Evolutionary conservation across 2,113 vertebrate species (phyloP).

Genomic region (Nycticryphes semicollaris): DNA sequence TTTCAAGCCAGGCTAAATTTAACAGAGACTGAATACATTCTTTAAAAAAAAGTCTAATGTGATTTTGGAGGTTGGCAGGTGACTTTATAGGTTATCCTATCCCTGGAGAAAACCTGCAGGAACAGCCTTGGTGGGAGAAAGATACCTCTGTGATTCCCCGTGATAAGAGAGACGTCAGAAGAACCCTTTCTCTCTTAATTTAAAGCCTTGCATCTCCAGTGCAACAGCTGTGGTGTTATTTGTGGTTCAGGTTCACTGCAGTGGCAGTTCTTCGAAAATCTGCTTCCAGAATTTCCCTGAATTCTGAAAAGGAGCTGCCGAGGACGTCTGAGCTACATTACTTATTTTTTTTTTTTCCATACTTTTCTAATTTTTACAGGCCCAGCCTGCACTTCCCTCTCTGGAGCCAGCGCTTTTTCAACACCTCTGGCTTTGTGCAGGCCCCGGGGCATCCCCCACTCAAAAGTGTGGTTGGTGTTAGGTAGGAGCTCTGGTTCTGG

Average conservation of each 20-base stretch:
- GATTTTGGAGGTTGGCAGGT: background rate
- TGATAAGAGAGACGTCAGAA: background rate
- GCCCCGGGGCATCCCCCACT: background rate
- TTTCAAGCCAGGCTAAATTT: background rate
- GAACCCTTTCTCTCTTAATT: background rate
- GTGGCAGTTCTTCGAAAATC: slow-evolving; percentile 13
- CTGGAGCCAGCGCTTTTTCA: background rate
- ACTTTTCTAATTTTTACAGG: background rate
- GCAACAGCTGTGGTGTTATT: slow-evolving; percentile 35
- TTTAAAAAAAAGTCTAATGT: background rate
- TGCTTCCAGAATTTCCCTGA: background rate
- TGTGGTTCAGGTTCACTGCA: slow-evolving; percentile 28
- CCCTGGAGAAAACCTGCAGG: background rate
- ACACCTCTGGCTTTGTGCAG: background rate
- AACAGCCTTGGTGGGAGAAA: background rate
- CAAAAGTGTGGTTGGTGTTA: background rate
- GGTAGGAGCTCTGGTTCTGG: no score
- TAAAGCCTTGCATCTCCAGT: background rate
- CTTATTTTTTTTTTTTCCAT: rapidly evolving
- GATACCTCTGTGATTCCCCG: background rate
- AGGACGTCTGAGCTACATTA: background rate
- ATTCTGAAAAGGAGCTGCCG: background rate
- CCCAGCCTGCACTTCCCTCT: background rate
- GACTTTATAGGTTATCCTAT: background rate
- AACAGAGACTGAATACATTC: background rate